Evolutionary conservation across 2,113 vertebrate species (phyloP), one percentile per base, ranked within the genome.

Genomic region (Chauna torquata): DNA sequence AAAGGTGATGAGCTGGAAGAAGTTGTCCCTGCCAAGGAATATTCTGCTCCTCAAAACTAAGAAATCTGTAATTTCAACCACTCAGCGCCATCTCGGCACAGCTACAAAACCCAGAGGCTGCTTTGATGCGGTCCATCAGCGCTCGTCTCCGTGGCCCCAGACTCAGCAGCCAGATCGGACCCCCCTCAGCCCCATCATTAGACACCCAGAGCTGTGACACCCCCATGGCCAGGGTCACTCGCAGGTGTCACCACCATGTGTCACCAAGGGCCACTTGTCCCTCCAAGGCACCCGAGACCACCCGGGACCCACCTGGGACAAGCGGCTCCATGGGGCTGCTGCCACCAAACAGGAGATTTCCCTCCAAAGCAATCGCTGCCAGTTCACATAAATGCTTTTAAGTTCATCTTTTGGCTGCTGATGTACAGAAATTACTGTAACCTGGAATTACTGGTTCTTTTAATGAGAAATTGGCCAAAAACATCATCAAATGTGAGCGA

Each of bases 361-460:
- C 38, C 12, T 4, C 40, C 12, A 34, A 74, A 61, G 40, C 13
- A 1, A 74, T 1, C 11, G 28, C 78, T 50, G 68, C 54, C 66
- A 54, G 78, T 6, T 62, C 76, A 42, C n/a, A 54, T 8, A 72
- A 88, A 88, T 0, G 1, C 45, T 66, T 89, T 82, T 27, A 70
- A 57, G 34, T 42, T 81, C 58, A 0, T 78, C 59, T 50, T 30
- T 38, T 40, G 54, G 70, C 78, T 61, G 38, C 77, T 32, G 57
- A 18, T 4, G 18, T 13, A 70, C 28, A 74, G 88, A 86, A 84
- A 69, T 32, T 27, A 42, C 49, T 58, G 42, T 11, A 66, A 57
- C 69, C 77, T 72, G 68, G 64, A 93, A 92, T 75, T 59, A 64
- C 25, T 17, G 44, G 25, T 61, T 84, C 36, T 78, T 94, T 86